Conservation (phyloP, 2,113 vertebrate species). For the Sialia sialis region DNA sequence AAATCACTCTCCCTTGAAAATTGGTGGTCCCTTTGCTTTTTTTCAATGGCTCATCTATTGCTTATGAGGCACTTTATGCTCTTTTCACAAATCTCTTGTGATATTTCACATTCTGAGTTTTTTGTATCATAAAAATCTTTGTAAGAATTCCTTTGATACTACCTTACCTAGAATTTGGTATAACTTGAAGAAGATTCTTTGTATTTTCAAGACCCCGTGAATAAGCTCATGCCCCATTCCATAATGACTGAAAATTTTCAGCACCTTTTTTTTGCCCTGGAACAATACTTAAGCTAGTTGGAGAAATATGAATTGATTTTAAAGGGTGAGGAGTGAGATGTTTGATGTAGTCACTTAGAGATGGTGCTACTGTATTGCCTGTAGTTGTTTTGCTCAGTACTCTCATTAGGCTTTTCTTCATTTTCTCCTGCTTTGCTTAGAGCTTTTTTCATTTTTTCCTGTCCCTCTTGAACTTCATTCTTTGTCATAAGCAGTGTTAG, state of each 20-base stretch:
- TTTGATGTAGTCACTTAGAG: neutral
- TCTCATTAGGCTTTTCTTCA: neutral
- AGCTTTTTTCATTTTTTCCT: neutral
- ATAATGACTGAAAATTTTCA: neutral
- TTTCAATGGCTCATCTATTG: neutral
- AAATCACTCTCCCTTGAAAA: neutral
- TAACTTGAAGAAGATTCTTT: neutral
- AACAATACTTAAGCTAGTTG: neutral
- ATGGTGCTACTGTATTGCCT: neutral
- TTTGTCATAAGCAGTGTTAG: neutral
- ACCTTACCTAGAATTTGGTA: neutral
- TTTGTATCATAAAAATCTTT: neutral
- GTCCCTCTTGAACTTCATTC: neutral
- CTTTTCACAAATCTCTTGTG: neutral
- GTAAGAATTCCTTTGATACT: neutral
- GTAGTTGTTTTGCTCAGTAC: neutral
- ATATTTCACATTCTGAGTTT: neutral
- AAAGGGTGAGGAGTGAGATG: neutral
- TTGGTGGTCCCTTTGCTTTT: accelerated
- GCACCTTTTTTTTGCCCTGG: neutral
- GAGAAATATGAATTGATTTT: neutral
- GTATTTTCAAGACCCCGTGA: neutral
- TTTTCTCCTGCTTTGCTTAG: neutral
- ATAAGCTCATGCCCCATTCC: neutral
- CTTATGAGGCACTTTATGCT: neutral